A percentile compares a stretch with the other conserved stretches of the same genome.
These are phyloP conservation scores for Neopipo cinnamomea DNA, from an alignment of 2,113 vertebrate genomes.

Conservation along the genomic window DNA sequence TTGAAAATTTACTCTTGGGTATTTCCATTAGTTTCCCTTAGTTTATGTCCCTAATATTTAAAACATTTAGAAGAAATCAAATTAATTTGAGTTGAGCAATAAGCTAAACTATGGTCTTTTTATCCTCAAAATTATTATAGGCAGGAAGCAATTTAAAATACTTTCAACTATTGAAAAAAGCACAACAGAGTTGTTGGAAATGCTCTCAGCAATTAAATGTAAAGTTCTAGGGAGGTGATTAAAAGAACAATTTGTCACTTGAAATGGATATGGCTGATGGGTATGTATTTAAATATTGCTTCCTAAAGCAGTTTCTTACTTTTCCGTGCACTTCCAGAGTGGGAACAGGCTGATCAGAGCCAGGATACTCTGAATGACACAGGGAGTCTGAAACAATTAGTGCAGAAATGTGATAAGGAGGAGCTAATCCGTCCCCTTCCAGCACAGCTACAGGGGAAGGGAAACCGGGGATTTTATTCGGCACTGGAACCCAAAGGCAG, in stretches of 20 bases:
- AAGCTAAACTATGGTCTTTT: constrained; percentile 19
- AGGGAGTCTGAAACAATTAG: constrained; percentile 33
- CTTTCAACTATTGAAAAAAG: constrained; percentile 27
- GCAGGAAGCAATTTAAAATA: constrained; percentile 47
- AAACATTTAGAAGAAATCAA: constrained; percentile 13
- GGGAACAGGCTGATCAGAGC: background rate
- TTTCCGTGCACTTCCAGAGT: background rate
- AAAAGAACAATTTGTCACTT: constrained; percentile 63
- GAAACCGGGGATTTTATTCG: background rate
- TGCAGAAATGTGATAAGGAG: constrained; percentile 5
- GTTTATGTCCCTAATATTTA: constrained; percentile 3
- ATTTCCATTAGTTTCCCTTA: background rate
- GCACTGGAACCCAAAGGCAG: background rate
- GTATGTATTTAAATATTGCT: constrained; percentile 58
- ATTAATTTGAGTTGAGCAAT: background rate
- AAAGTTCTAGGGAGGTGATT: constrained; percentile 60
- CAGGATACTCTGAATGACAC: background rate
- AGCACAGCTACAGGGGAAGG: background rate
- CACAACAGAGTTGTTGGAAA: constrained; percentile 50
- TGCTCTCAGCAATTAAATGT: constrained; percentile 52
- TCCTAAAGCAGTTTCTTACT: constrained; percentile 50
- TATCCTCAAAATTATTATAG: constrained; percentile 38
- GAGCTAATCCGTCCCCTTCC: background rate
- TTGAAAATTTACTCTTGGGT: background rate
- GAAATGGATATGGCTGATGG: constrained; percentile 57